Percentiles rank a stretch among this genome's conserved stretches.
Evolutionary conservation across 2,113 vertebrate species (phyloP).

Genomic region (Tursiops truncatus): DNA sequence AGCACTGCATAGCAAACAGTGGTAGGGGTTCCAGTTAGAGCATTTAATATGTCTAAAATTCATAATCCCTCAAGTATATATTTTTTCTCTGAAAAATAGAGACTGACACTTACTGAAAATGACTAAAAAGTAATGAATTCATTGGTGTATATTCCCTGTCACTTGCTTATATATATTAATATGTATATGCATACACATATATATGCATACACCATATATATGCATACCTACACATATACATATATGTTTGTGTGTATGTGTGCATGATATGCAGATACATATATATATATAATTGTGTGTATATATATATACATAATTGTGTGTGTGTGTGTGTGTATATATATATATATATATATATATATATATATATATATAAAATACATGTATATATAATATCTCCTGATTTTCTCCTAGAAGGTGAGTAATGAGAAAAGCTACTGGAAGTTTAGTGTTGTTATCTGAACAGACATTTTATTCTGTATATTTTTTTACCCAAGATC

Average conservation of each 20-base stretch:
- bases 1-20: conserved; percentile 63
- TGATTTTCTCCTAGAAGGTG: background rate
- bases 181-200: background rate
- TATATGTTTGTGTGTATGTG: too few species aligned
- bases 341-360: too few species aligned
- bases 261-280: background rate
- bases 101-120: background rate
- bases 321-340: background rate
- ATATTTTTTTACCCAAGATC: background rate
- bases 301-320: background rate
- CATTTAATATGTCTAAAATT: conserved; percentile 27
- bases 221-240: background rate
- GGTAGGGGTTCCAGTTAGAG: conserved; percentile 30
- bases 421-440: background rate
- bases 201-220: background rate
- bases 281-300: background rate
- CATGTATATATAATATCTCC: background rate
- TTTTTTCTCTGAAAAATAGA: conserved; percentile 25
- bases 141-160: background rate
- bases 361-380: background rate
- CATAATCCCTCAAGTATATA: background rate
- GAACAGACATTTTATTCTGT: background rate
- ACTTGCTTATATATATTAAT: background rate
- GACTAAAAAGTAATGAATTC: background rate
- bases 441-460: background rate